Conservation (phyloP, 2,113 vertebrate species). For the Vulpes ferrilata region DNA sequence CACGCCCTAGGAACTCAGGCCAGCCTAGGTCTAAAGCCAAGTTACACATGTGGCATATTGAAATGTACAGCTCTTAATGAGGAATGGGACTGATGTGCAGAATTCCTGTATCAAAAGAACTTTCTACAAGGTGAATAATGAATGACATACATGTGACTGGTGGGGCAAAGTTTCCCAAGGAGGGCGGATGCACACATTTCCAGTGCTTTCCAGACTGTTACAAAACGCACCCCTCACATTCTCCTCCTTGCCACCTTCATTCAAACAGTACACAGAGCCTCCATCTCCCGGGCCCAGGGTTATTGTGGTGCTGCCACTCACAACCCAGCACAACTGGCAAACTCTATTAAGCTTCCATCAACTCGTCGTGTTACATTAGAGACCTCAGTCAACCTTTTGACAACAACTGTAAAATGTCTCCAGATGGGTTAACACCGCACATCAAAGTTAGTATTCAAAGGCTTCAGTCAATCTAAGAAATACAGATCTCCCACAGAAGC, state of each 20-base stretch:
- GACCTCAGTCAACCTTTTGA: slow-evolving; percentile 75
- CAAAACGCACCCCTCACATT: not conserved
- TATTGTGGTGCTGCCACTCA: slow-evolving; percentile 73
- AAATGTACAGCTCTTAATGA: not conserved
- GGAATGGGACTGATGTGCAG: not conserved
- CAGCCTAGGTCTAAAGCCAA: not conserved
- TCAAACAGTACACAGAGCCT: slow-evolving; percentile 48
- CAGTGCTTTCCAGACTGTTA: slow-evolving; percentile 66
- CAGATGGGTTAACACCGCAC: slow-evolving; percentile 74
- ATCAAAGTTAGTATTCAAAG: slow-evolving; percentile 74
- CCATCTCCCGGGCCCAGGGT: slow-evolving; percentile 64
- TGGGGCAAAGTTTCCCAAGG: slow-evolving; percentile 49
- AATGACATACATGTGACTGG: not conserved
- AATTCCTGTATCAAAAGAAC: slow-evolving; percentile 28
- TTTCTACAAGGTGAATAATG: slow-evolving; percentile 62
- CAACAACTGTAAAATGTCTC: slow-evolving; percentile 77
- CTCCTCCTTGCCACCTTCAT: slow-evolving; percentile 44
- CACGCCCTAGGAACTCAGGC: not conserved
- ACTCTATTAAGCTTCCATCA: slow-evolving; percentile 78
- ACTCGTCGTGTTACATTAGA: slow-evolving; percentile 67
- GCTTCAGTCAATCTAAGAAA: slow-evolving; percentile 60
- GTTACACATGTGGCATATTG: not conserved
- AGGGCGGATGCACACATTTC: slow-evolving; percentile 45
- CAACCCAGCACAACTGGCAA: slow-evolving; percentile 67
- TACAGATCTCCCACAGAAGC: slow-evolving; percentile 20